These are phyloP conservation scores for Arvicola amphibius DNA, from an alignment of 2,797 vertebrate species.

Conservation along the genomic window DNA sequence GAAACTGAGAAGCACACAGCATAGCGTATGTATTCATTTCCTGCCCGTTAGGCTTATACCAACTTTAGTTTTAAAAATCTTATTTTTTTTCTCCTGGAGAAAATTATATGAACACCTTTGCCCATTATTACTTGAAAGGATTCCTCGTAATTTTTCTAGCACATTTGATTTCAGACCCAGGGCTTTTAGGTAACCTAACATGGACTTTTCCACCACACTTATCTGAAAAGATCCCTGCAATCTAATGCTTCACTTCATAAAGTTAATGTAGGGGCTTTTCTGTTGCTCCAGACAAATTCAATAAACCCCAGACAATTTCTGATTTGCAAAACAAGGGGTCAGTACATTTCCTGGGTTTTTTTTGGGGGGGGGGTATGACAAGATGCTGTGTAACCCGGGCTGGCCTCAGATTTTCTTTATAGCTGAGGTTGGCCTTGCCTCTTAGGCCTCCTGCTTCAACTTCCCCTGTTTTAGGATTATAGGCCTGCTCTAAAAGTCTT, in stretches of 20 bases:
- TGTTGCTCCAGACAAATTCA: not conserved
- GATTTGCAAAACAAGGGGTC: not conserved
- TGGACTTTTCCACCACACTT: not conserved
- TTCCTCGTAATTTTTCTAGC: conserved; percentile 40
- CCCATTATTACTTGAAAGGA: conserved; percentile 45
- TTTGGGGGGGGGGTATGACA: not conserved
- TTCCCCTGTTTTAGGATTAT: not conserved
- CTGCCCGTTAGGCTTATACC: not conserved
- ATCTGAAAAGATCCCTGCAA: conserved; percentile 10
- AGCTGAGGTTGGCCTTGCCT: not conserved
- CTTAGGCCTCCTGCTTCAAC: not conserved
- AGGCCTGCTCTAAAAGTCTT: not conserved
- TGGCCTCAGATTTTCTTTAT: not conserved
- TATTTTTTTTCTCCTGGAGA: not conserved
- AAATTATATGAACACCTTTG: conserved; percentile 31
- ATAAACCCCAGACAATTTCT: conserved; percentile 22
- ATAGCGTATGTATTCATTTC: not conserved
- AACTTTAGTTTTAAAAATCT: conserved; percentile 24
- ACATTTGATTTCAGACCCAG: conserved; percentile 47
- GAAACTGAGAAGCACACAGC: too few species aligned
- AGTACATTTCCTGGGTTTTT: not conserved
- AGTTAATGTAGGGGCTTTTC: conserved; percentile 17
- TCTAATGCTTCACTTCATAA: conserved; percentile 45
- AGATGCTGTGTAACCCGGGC: not conserved
- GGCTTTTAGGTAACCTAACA: conserved; percentile 33